These are phyloP conservation scores for Drosophila anceps DNA, from an alignment of 2,888 invertebrate species.

Conservation along the genomic window DNA sequence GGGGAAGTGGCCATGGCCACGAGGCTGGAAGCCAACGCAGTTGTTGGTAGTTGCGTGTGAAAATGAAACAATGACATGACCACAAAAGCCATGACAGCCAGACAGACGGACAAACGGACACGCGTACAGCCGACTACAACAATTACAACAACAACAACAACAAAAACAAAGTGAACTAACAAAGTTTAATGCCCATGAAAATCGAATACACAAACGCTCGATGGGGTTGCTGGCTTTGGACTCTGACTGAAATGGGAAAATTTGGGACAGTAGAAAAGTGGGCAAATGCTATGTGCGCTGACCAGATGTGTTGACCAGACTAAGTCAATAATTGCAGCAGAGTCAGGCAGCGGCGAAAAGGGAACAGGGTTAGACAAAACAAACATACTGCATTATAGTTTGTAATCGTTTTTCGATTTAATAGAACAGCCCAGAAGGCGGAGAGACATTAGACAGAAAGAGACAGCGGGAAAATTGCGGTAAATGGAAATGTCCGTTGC, in stretches of 20 bases:
- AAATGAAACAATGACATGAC: slow-evolving; percentile 79
- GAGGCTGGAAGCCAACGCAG: slow-evolving; percentile 17
- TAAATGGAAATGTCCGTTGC: slow-evolving; percentile 75
- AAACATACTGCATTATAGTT: slow-evolving; percentile 76
- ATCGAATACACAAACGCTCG: slow-evolving; percentile 19
- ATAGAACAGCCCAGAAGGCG: slow-evolving; percentile 59
- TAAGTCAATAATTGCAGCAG: slow-evolving; percentile 62
- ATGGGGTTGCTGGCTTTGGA: neutral
- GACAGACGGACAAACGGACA: slow-evolving; percentile 12
- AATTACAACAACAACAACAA: slow-evolving; percentile 13
- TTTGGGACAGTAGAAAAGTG: slow-evolving; percentile 8
- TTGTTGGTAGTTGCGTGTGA: slow-evolving; percentile 70
- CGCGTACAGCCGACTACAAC: slow-evolving; percentile 18
- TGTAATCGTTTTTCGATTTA: slow-evolving; percentile 81
- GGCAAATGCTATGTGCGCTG: slow-evolving; percentile 39
- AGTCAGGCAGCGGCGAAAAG: neutral
- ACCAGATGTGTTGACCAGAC: slow-evolving; percentile 61
- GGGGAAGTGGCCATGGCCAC: slow-evolving; percentile 28
- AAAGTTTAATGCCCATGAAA: slow-evolving; percentile 63
- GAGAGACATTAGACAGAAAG: neutral
- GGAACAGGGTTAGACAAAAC: slow-evolving; percentile 19
- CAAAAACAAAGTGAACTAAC: slow-evolving; percentile 45
- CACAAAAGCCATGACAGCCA: slow-evolving; percentile 63
- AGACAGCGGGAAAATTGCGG: slow-evolving; percentile 50
- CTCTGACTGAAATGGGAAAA: slow-evolving; percentile 42